phyloP scores from a whole-genome alignment of 2,113 vertebrate genomes.

The Anolis carolinensis region DNA sequence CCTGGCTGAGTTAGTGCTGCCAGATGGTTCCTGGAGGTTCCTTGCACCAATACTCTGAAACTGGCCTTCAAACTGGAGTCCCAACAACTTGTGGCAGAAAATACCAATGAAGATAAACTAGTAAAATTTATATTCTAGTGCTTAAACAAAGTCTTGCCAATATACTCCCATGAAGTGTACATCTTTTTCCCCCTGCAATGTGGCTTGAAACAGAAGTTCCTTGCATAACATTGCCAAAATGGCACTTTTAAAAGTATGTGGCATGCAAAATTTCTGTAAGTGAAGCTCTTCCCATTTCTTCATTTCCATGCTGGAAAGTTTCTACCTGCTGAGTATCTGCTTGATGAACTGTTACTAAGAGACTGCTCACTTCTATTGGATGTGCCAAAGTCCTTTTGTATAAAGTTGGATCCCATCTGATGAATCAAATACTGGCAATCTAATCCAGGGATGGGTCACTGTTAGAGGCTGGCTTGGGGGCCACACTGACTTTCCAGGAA shows the following conservation, averaged over 20 bases:
- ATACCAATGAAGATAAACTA: too few species aligned
- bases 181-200: not conserved
- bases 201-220: constrained; percentile 22
- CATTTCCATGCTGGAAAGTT: not conserved
- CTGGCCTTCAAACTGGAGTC: too few species aligned
- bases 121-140: too few species aligned
- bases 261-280: not conserved
- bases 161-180: constrained; percentile 6
- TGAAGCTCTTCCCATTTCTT: not conserved
- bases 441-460: too few species aligned
- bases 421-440: constrained; percentile 27
- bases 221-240: too few species aligned
- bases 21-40: too few species aligned
- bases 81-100: too few species aligned
- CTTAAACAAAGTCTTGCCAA: too few species aligned
- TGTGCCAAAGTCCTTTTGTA: not conserved
- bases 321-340: not conserved
- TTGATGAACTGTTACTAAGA: not conserved
- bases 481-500: too few species aligned
- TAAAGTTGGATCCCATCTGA: not conserved
- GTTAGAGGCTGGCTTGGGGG: too few species aligned
- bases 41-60: too few species aligned
- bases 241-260: not conserved
- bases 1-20: too few species aligned
- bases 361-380: not conserved